phyloP scores from a whole-genome alignment of 2,797 vertebrate genomes.

The Chaunax sp. region DNA sequence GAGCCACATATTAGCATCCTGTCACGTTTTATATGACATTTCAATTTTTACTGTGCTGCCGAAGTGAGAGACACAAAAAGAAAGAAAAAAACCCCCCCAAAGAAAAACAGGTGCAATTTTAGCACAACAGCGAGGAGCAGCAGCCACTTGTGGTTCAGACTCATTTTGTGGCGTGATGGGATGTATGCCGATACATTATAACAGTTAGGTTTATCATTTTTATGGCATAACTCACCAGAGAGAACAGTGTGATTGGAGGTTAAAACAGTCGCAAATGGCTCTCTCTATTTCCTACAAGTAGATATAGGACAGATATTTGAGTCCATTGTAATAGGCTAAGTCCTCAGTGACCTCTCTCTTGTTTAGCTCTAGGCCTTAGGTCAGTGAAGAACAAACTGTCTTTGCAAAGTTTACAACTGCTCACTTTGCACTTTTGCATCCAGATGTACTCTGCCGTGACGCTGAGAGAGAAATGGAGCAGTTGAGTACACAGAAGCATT shows the following conservation, averaged over 20 bases:
- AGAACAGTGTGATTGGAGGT: conserved; percentile 73
- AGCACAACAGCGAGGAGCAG: conserved; percentile 69
- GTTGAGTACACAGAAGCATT: conserved; percentile 45
- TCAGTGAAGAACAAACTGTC: conserved; percentile 79
- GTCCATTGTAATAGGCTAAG: conserved; percentile 72
- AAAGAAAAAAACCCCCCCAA: conserved; percentile 59
- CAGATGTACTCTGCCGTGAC: conserved; percentile 49
- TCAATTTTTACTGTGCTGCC: conserved; percentile 79
- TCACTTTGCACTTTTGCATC: conserved; percentile 70
- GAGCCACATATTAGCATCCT: conserved; percentile 82
- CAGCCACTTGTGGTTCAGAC: conserved; percentile 73
- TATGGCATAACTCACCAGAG: conserved; percentile 67
- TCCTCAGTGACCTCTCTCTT: conserved; percentile 77
- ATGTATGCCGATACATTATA: conserved; percentile 68
- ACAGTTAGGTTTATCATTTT: conserved; percentile 76
- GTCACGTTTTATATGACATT: conserved; percentile 83
- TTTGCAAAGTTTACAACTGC: conserved; percentile 78
- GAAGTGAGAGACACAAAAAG: conserved; percentile 48
- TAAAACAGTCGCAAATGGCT: conserved; percentile 75
- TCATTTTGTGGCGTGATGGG: conserved; percentile 72
- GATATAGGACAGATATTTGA: conserved; percentile 81
- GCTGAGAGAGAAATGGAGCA: conserved; percentile 62
- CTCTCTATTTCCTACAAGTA: conserved; percentile 65
- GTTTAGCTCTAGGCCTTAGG: conserved; percentile 80
- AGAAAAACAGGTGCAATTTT: conserved; percentile 83